These are phyloP conservation scores for Apogon hyalosoma DNA, from an alignment of 2,797 vertebrate genomes.

Conservation along the genomic window DNA sequence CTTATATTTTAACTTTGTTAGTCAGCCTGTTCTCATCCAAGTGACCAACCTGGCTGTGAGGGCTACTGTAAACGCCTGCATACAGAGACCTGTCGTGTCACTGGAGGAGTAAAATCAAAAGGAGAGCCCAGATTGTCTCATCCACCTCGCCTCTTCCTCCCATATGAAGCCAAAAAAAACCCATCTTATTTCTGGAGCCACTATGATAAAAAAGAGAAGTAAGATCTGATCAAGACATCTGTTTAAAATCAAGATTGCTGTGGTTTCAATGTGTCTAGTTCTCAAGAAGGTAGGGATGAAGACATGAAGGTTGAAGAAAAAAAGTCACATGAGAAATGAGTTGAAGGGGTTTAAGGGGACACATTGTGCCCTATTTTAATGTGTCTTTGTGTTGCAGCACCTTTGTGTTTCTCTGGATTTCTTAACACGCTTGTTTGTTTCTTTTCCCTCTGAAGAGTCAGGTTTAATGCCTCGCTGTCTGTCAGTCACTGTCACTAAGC, in stretches of 20 bases:
- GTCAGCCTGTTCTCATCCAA: slow-evolving; percentile 45
- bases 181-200: slow-evolving; percentile 28
- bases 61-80: slow-evolving; percentile 33
- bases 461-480: slow-evolving; percentile 52
- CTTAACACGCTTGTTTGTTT: slow-evolving; percentile 17
- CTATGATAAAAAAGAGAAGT: slow-evolving; percentile 9
- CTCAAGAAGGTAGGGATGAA: neutral
- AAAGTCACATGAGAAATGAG: neutral
- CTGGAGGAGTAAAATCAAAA: slow-evolving; percentile 60
- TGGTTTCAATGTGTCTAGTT: too few relatives aligned
- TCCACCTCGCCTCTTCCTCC: slow-evolving; percentile 34
- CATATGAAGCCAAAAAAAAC: slow-evolving; percentile 27
- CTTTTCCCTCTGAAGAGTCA: slow-evolving; percentile 22
- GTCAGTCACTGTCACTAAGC: slow-evolving; percentile 56
- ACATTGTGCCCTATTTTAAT: neutral
- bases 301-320: neutral
- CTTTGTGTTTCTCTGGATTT: neutral
- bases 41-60: slow-evolving; percentile 36
- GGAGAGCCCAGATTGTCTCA: slow-evolving; percentile 41
- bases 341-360: neutral
- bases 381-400: neutral
- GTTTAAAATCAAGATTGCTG: too few relatives aligned
- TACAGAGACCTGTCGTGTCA: slow-evolving; percentile 27
- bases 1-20: slow-evolving; percentile 40
- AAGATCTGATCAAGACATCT: slow-evolving; percentile 1